These are phyloP conservation scores for Ailuropoda melanoleuca DNA, from an alignment of 2,113 vertebrate genomes.

Conservation along the genomic window DNA sequence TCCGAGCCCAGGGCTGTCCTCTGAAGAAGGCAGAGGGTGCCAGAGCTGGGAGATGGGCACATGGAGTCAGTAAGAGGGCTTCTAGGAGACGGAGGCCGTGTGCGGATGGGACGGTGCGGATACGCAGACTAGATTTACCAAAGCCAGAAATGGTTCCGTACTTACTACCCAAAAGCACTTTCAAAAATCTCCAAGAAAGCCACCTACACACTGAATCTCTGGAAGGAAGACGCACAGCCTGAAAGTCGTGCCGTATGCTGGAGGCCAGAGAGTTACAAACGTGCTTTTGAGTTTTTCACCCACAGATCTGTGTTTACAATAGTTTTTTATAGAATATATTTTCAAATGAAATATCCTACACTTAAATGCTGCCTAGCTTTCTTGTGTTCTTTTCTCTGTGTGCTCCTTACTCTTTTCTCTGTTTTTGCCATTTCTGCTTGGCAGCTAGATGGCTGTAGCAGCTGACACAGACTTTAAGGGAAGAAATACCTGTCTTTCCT, in stretches of 20 bases:
- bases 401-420: not conserved
- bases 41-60: not conserved
- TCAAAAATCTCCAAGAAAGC: not conserved
- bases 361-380: not conserved
- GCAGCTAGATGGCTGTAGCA: not conserved
- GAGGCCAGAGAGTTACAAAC: not conserved
- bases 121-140: not conserved
- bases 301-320: not conserved
- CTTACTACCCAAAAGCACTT: not conserved
- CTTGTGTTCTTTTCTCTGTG: not conserved
- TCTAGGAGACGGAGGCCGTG: not conserved
- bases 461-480: not conserved
- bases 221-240: not conserved
- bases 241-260: not conserved
- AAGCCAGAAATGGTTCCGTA: not conserved
- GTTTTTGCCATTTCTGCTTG: not conserved
- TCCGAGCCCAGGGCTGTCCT: not conserved
- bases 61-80: not conserved
- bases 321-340: not conserved
- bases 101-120: accelerated
- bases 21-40: not conserved
- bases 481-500: conserved; percentile 38
- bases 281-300: not conserved
- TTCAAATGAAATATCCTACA: not conserved
- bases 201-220: not conserved